Evolutionary conservation across 2,888 invertebrate species (phyloP).

Genomic region (Candidula unifasciata): DNA sequence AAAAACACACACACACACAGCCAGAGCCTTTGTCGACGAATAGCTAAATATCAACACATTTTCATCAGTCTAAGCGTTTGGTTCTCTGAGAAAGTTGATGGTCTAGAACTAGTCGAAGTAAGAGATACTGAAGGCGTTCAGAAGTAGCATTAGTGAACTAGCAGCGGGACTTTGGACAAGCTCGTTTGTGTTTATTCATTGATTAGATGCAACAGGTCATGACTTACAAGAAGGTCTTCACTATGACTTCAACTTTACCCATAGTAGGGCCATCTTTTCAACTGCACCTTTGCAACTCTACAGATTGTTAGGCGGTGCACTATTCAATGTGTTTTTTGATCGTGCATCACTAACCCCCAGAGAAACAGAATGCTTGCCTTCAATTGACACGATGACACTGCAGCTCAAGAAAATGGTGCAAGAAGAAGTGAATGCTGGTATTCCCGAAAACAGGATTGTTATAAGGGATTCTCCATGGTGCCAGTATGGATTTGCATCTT

Average conservation of each 20-base stretch:
- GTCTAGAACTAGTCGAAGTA: too few species aligned
- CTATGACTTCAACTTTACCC: slow-evolving; percentile 83
- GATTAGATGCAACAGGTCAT: slow-evolving; percentile 83
- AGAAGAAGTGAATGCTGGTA: slow-evolving; percentile 83
- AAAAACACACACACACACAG: too few species aligned
- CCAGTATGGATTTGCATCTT: slow-evolving; percentile 86
- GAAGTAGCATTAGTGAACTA: too few species aligned
- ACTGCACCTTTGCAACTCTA: slow-evolving; percentile 87
- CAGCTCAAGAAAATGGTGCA: slow-evolving; percentile 83
- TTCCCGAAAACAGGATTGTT: slow-evolving; percentile 85
- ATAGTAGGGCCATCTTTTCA: slow-evolving; percentile 87
- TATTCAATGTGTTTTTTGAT: slow-evolving; percentile 89
- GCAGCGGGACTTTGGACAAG: too few species aligned
- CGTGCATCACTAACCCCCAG: slow-evolving; percentile 82
- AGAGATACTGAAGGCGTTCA: too few species aligned
- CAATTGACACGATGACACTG: slow-evolving; percentile 81
- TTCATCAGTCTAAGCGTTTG: too few species aligned
- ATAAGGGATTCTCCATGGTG: slow-evolving; percentile 82
- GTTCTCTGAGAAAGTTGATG: too few species aligned
- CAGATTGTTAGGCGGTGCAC: slow-evolving; percentile 82
- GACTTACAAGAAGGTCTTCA: slow-evolving; percentile 81
- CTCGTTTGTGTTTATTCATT: too few species aligned
- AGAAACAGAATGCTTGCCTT: slow-evolving; percentile 82
- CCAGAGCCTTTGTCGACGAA: too few species aligned
- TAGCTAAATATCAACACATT: too few species aligned